A percentile compares a stretch with the other conserved stretches of the same genome.
phyloP scores from a whole-genome alignment of 2,888 invertebrate genomes.

The Molanna angustata region DNA sequence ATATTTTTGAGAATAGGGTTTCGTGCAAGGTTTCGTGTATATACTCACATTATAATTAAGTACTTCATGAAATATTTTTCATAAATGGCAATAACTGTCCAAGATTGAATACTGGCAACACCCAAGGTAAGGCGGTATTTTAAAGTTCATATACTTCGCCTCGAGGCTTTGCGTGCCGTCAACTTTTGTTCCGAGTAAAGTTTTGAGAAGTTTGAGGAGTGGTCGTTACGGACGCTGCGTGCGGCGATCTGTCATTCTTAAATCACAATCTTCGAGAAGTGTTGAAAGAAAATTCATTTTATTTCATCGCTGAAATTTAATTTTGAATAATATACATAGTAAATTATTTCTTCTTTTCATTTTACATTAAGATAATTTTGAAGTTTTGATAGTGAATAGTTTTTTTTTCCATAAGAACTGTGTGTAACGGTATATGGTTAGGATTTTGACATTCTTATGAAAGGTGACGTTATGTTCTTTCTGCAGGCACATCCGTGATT shows the following conservation, averaged over 20 bases:
- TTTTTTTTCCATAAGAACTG: neutral
- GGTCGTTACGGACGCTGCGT: neutral
- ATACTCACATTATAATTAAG: too few relatives aligned
- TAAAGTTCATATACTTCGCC: neutral
- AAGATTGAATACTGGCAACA: neutral
- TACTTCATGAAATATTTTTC: too few relatives aligned
- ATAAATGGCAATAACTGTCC: too few relatives aligned
- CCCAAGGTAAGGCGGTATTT: neutral
- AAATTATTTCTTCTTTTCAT: too few relatives aligned
- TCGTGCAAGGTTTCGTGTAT: too few relatives aligned
- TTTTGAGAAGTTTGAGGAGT: neutral
- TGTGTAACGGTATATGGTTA: constrained; percentile 1
- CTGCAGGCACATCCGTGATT: neutral
- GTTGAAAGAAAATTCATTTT: too few relatives aligned
- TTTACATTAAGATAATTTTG: too few relatives aligned
- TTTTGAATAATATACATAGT: too few relatives aligned
- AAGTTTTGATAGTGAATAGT: too few relatives aligned
- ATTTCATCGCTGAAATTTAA: too few relatives aligned
- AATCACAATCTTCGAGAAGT: neutral
- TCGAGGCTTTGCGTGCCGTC: neutral
- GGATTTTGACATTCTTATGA: constrained; percentile 3
- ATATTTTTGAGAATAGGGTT: too few relatives aligned
- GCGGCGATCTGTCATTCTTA: neutral
- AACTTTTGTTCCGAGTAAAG: neutral
- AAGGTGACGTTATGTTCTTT: constrained; percentile 3